Evolutionary conservation across 1,140 invertebrate species (phyloP).

Genomic region (Neodiprion lecontei): DNA sequence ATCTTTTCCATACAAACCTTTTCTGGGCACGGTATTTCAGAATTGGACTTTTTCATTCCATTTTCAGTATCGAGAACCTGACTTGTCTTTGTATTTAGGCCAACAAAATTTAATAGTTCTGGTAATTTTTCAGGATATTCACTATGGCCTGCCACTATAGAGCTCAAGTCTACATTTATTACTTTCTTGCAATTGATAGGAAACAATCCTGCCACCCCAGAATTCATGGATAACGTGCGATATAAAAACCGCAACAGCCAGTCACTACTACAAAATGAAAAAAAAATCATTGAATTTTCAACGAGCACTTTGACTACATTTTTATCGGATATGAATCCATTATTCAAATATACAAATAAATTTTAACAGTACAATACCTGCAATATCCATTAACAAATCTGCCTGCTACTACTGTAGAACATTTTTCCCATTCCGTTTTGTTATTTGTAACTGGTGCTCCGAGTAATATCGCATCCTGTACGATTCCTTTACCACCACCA

Average conservation of each 20-base stretch:
- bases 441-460: slow-evolving; percentile 72
- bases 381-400: slow-evolving; percentile 75
- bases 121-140: slow-evolving; percentile 73
- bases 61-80: slow-evolving; percentile 38
- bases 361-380: slow-evolving; percentile 49
- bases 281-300: slow-evolving; percentile 6
- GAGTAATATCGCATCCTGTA: slow-evolving; percentile 75
- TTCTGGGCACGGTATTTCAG: slow-evolving; percentile 30
- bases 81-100: slow-evolving; percentile 41
- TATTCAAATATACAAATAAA: slow-evolving; percentile 1
- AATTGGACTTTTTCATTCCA: slow-evolving; percentile 45
- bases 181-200: slow-evolving; percentile 66
- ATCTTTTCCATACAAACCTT: not conserved
- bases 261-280: slow-evolving; percentile 61
- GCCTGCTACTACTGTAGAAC: slow-evolving; percentile 68
- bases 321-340: slow-evolving; percentile 3
- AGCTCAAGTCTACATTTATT: slow-evolving; percentile 69
- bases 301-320: not conserved
- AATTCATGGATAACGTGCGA: slow-evolving; percentile 66
- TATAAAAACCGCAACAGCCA: slow-evolving; percentile 76
- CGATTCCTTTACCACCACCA: slow-evolving; percentile 67
- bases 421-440: slow-evolving; percentile 63
- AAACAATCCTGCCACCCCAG: slow-evolving; percentile 69
- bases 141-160: slow-evolving; percentile 66
- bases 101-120: slow-evolving; percentile 58